Base-by-base conservation (phyloP, 2,797 vertebrate genomes). In the Vultur gryphus region DNA sequence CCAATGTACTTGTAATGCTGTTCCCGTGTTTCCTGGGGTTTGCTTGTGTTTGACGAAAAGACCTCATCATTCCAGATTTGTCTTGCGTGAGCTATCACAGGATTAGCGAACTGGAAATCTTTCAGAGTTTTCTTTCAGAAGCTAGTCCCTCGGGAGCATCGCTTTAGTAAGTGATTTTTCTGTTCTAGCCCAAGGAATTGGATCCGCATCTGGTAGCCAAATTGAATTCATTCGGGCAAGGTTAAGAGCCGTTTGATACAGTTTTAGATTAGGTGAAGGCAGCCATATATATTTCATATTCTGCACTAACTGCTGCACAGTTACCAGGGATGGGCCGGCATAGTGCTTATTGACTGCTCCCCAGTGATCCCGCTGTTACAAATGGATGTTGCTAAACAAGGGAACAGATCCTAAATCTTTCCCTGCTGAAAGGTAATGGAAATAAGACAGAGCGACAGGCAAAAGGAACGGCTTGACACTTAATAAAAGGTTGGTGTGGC, bases 121-220 rank as follows among this genome's bases (percentile, higher is more conserved):
- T 89, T 72, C 87, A 4, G 58, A 84, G 92, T 93, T 97, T 94
- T 71, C 91, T 93, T 93, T 95, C 95, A 93, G 95, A 44, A 90
- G 93, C 94, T 51, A 3, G 41, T 95, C 97, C 91, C 94, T 85
- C 2, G 85, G 93, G 97, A 97, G 87, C 84, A 25, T 48, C 26
- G 23, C 94, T 95, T 91, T 92, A 93, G 89, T 90, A 87, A 90
- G 90, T 90, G 94, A 95, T 97, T 97, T 96, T 95, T 95, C 90
- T 96, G 92, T 96, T 97, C 95, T 95, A 97, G 92, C 95, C 96
- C 95, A 96, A 96, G 91, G 97, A 90, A 94, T 96, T 97, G 94
- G 87, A 95, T 97, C 93, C 16, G 57, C 92, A 95, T 87, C 94
- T 91, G 8, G 95, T 95, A 95, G 95, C 97, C 96, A 97, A 97